Percentiles rank a stretch among this genome's conserved stretches.
Conservation (phyloP, 1,140 invertebrate genomes). For the Drosophila jambulina region DNA sequence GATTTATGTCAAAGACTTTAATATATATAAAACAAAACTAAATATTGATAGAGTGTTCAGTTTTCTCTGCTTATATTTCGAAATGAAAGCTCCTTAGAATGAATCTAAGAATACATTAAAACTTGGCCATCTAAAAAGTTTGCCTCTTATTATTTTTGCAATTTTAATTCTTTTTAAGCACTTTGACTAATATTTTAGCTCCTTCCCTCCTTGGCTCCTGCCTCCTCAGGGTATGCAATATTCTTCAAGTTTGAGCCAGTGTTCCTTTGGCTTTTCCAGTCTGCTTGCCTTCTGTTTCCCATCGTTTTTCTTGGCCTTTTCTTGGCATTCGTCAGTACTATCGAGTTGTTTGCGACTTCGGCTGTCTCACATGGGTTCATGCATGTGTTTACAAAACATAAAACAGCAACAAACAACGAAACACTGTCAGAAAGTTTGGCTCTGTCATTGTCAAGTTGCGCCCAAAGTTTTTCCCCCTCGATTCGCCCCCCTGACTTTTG, state of each 20-base stretch:
- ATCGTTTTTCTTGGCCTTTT: conserved; percentile 19
- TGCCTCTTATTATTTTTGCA: conserved; percentile 8
- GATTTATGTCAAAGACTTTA: not conserved
- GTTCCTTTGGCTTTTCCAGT: conserved; percentile 18
- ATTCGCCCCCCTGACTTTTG: conserved; percentile 5
- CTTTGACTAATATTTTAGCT: conserved; percentile 8
- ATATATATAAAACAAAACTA: not conserved
- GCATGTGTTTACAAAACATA: conserved; percentile 78
- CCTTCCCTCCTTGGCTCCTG: not conserved
- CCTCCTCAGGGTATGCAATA: conserved; percentile 6
- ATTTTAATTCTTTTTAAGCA: conserved; percentile 22
- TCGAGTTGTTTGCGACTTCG: conserved; percentile 64
- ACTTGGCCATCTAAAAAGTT: conserved; percentile 8
- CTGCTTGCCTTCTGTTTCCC: not conserved
- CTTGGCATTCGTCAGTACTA: conserved; percentile 4
- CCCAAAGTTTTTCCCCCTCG: conserved; percentile 54
- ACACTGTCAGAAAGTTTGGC: conserved; percentile 71
- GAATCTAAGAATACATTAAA: conserved; percentile 4
- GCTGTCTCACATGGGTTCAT: conserved; percentile 57
- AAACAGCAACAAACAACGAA: conserved; percentile 54
- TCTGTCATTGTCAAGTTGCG: conserved; percentile 78
- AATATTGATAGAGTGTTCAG: not conserved
- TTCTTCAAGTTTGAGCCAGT: conserved; percentile 24
- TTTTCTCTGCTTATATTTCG: not conserved
- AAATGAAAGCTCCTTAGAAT: not conserved